Evolutionary conservation across 2,797 vertebrate genomes (phyloP).

Genomic region (Cottoperca gobio): DNA sequence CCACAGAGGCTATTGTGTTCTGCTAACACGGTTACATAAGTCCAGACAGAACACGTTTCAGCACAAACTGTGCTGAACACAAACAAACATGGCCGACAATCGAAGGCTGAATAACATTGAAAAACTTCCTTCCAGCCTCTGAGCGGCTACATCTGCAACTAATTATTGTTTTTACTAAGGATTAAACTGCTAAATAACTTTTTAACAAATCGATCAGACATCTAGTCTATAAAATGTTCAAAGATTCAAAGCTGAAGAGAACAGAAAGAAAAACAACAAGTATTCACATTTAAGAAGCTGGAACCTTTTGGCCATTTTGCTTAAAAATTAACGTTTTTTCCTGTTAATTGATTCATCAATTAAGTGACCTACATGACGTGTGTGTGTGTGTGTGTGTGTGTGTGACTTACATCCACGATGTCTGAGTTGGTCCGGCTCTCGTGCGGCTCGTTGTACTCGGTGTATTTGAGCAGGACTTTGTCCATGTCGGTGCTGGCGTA

Average conservation of each 20-base stretch:
- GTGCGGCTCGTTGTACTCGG: conserved; percentile 96
- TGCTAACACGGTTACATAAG: conserved; percentile 52
- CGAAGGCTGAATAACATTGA: no score
- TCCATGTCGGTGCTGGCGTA: no score
- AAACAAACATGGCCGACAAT: no score
- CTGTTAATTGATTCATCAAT: no score
- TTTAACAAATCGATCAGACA: no score
- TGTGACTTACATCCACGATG: conserved; percentile 91
- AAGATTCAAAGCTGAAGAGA: no score
- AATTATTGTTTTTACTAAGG: no score
- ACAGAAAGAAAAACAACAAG: neutral
- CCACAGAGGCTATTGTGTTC: conserved; percentile 37
- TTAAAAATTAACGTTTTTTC: no score
- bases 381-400: neutral
- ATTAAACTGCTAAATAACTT: no score
- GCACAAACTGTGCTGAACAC: neutral
- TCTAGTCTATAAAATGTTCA: no score
- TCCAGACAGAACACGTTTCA: conserved; percentile 11
- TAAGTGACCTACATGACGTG: accelerated
- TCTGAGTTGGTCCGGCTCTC: conserved; percentile 97
- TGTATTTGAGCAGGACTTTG: conserved; percentile 81
- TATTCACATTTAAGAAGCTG: neutral
- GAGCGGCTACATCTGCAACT: no score
- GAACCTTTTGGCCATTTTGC: neutral
- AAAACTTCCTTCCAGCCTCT: no score